phyloP scores from a whole-genome alignment of 2,888 invertebrate genomes.

The Mesorhabditis sp. region DNA sequence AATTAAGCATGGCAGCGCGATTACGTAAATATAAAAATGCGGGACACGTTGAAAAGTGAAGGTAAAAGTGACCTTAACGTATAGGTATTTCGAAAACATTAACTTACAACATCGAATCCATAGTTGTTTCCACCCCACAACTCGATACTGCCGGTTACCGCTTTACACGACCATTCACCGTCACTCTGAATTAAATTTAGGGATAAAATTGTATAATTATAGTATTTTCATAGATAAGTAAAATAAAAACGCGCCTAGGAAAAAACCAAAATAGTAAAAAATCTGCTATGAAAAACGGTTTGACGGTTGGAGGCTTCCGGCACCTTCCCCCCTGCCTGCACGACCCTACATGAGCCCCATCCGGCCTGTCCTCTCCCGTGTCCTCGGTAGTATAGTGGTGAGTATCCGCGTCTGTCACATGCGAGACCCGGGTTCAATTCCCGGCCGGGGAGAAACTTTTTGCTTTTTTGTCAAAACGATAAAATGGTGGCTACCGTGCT shows the following conservation, averaged over 20 bases:
- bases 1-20: not conserved
- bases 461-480: not conserved
- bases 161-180: not conserved
- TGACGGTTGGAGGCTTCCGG: not conserved
- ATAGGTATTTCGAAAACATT: not conserved
- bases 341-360: too few relatives aligned
- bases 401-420: slow-evolving; percentile 50
- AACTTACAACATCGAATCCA: not conserved
- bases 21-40: slow-evolving; percentile 3
- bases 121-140: not conserved
- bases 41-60: not conserved
- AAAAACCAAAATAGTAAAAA: not conserved
- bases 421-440: slow-evolving; percentile 51
- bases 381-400: slow-evolving; percentile 39
- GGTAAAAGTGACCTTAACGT: not conserved
- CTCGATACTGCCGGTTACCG: not conserved
- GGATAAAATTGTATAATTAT: too few relatives aligned
- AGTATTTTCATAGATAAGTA: too few relatives aligned
- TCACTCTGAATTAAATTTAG: not conserved
- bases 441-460: slow-evolving; percentile 17
- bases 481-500: too few relatives aligned
- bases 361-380: too few relatives aligned
- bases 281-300: not conserved
- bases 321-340: too few relatives aligned
- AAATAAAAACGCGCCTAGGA: too few relatives aligned